Conservation (phyloP, 2,888 invertebrate species). For the Eupithecia pulchellata region DNA sequence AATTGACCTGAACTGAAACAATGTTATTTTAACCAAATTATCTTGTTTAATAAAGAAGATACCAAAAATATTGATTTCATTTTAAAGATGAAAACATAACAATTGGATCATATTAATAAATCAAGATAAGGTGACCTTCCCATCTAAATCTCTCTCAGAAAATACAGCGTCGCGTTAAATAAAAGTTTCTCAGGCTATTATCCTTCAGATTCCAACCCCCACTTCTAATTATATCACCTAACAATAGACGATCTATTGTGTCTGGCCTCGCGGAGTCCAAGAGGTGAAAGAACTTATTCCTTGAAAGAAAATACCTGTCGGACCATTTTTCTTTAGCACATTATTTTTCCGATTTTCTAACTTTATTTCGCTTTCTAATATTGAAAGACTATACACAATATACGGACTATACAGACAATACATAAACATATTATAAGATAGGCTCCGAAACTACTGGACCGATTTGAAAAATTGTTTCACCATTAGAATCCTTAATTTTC, state of each 20-base stretch:
- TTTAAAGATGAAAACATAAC: not conserved
- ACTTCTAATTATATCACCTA: not conserved
- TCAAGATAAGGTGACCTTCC: not conserved
- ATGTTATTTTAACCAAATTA: too few relatives aligned
- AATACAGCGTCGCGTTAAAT: constrained; percentile 1
- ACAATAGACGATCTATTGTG: constrained; percentile 5
- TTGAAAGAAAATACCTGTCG: not conserved
- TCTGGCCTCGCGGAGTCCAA: not conserved
- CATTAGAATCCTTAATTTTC: too few relatives aligned
- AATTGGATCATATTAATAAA: not conserved
- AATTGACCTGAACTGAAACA: too few relatives aligned
- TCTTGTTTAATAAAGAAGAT: too few relatives aligned
- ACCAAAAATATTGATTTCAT: too few relatives aligned
- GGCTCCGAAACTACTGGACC: too few relatives aligned
- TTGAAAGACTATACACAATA: not conserved
- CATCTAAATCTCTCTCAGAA: constrained; percentile 2
- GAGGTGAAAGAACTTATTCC: constrained; percentile 1
- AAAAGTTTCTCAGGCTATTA: not conserved
- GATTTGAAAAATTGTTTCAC: too few relatives aligned
- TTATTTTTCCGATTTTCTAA: too few relatives aligned
- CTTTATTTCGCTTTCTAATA: not conserved
- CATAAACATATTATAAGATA: too few relatives aligned
- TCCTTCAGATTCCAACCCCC: not conserved
- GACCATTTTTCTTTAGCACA: not conserved
- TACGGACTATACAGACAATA: too few relatives aligned